phyloP scores from a whole-genome alignment of 2,888 invertebrate genomes.

The Dasypogon diadema region DNA sequence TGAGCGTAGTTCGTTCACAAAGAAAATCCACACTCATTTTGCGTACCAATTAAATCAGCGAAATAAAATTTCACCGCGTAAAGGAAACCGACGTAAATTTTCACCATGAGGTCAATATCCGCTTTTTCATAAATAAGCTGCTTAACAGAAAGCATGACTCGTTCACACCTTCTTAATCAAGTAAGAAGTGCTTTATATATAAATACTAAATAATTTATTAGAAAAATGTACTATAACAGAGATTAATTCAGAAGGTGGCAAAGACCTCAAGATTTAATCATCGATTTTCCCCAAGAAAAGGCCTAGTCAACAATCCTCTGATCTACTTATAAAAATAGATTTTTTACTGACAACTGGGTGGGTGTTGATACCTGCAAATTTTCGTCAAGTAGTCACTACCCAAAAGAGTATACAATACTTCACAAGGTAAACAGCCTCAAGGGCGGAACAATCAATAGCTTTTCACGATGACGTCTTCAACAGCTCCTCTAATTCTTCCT shows the following conservation, averaged over 20 bases:
- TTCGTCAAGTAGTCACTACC: not conserved
- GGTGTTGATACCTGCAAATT: constrained; percentile 10
- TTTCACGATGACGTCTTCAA: not conserved
- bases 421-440: constrained; percentile 31
- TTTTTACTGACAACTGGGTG: not conserved
- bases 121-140: not conserved
- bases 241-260: not conserved
- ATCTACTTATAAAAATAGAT: constrained; percentile 6
- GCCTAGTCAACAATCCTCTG: not conserved
- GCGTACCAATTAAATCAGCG: constrained; percentile 4
- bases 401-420: constrained; percentile 13
- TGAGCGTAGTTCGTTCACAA: constrained; percentile 29
- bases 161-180: no score
- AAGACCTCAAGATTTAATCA: constrained; percentile 1
- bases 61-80: not conserved
- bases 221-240: not conserved
- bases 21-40: constrained; percentile 5
- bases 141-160: no score
- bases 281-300: constrained; percentile 22
- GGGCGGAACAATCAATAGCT: constrained; percentile 9
- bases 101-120: not conserved
- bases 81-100: not conserved
- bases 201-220: not conserved
- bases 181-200: not conserved
- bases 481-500: not conserved